Conservation (phyloP, 1,140 invertebrate genomes). For the Polypedilum pembai region DNA sequence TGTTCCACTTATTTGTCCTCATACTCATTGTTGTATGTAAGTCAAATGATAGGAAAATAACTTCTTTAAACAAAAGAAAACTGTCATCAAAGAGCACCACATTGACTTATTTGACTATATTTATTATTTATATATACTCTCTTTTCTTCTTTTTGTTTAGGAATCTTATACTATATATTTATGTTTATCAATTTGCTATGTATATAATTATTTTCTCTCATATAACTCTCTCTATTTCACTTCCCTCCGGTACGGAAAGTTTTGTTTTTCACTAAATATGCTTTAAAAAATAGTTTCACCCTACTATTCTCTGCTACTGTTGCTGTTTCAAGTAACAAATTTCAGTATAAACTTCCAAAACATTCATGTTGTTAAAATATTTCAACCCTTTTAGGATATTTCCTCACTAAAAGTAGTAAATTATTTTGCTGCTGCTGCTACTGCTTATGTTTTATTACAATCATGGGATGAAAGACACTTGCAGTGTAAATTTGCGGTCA, state of each 20-base stretch:
- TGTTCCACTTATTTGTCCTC: too few species aligned
- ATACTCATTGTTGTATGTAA: too few species aligned
- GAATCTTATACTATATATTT: neutral
- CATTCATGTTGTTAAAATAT: too few species aligned
- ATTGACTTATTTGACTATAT: neutral
- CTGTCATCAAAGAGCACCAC: neutral
- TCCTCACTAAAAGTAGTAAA: too few species aligned
- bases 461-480: too few species aligned
- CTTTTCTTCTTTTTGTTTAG: neutral
- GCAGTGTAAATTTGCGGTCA: too few species aligned
- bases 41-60: too few species aligned
- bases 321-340: slow-evolving; percentile 2
- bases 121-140: neutral
- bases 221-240: neutral
- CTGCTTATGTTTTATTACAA: too few species aligned
- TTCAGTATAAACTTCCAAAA: neutral
- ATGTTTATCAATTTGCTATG: neutral
- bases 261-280: neutral
- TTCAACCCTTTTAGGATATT: too few species aligned
- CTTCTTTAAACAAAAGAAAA: too few species aligned
- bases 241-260: neutral
- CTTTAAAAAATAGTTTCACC: slow-evolving; percentile 4
- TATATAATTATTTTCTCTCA: neutral
- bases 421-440: too few species aligned
- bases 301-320: neutral